Conservation (phyloP, 2,797 vertebrate genomes). For the Helostoma temminkii region DNA sequence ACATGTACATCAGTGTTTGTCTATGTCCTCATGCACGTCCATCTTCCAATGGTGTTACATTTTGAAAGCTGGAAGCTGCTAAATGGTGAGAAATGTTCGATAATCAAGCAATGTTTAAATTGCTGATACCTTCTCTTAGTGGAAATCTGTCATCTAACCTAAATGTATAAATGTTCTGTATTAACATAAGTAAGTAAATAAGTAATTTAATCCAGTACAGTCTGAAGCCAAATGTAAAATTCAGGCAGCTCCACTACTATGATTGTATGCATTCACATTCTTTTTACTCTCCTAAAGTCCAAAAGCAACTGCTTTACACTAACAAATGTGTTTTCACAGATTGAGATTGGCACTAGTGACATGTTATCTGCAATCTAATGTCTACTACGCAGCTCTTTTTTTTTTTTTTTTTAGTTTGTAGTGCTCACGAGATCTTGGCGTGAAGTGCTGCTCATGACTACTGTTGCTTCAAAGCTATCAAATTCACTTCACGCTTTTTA, state of each 20-base stretch:
- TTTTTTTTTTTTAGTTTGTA: constrained; percentile 8
- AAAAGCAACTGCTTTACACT: neutral
- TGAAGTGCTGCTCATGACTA: constrained; percentile 13
- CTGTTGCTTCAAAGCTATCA: neutral
- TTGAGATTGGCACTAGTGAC: constrained; percentile 17
- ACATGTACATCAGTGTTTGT: no score
- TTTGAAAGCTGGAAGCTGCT: no score
- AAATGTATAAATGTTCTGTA: no score
- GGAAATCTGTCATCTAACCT: no score
- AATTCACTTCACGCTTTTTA: constrained; percentile 5
- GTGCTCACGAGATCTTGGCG: neutral
- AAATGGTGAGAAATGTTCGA: constrained; percentile 3
- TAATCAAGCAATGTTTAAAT: constrained; percentile 3
- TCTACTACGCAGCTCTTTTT: neutral
- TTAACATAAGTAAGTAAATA: no score
- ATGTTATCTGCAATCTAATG: neutral
- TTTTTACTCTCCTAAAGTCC: neutral
- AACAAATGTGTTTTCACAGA: neutral
- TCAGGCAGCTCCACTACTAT: constrained; percentile 1
- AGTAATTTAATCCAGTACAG: neutral
- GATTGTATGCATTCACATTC: constrained; percentile 3
- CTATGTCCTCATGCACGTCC: no score
- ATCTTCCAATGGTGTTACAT: no score
- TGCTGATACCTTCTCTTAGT: no score
- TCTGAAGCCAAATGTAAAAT: constrained; percentile 13